Percentiles rank a stretch among this genome's conserved stretches.
These are phyloP conservation scores for Alexandromys fortis DNA, from an alignment of 2,113 vertebrate species.

Conservation along the genomic window DNA sequence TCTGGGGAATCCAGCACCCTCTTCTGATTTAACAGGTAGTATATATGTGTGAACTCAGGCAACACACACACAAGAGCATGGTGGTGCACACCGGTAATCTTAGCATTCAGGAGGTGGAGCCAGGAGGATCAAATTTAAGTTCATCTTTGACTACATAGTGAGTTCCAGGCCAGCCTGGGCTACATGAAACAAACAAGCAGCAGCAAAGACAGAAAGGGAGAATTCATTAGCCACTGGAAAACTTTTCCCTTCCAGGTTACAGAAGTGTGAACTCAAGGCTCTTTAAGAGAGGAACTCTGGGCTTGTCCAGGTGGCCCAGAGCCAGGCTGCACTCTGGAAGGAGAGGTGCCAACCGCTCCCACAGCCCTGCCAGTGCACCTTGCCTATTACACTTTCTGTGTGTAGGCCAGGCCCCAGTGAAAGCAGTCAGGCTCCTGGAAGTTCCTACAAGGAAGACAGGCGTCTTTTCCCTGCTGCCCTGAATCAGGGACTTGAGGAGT, in stretches of 20 bases:
- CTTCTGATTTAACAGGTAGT: neutral
- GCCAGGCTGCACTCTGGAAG: neutral
- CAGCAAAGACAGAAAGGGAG: neutral
- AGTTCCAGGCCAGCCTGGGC: neutral
- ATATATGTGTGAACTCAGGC: neutral
- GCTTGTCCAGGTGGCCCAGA: neutral
- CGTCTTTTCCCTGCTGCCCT: conserved; percentile 51
- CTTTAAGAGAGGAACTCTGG: neutral
- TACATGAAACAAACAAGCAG: neutral
- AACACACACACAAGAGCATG: neutral
- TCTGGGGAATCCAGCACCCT: neutral
- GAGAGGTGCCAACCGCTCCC: neutral
- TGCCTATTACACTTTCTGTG: neutral
- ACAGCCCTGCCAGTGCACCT: conserved; percentile 30
- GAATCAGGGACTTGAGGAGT: neutral
- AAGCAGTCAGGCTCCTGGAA: neutral
- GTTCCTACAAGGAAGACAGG: conserved; percentile 43
- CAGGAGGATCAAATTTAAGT: neutral
- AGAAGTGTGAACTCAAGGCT: neutral
- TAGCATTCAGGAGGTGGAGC: neutral
- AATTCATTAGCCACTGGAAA: neutral
- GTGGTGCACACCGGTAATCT: too few relatives aligned
- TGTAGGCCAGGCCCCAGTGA: neutral
- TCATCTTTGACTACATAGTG: neutral
- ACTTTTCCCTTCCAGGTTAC: neutral